phyloP scores from a whole-genome alignment of 2,113 vertebrate species.

The Melospiza georgiana region DNA sequence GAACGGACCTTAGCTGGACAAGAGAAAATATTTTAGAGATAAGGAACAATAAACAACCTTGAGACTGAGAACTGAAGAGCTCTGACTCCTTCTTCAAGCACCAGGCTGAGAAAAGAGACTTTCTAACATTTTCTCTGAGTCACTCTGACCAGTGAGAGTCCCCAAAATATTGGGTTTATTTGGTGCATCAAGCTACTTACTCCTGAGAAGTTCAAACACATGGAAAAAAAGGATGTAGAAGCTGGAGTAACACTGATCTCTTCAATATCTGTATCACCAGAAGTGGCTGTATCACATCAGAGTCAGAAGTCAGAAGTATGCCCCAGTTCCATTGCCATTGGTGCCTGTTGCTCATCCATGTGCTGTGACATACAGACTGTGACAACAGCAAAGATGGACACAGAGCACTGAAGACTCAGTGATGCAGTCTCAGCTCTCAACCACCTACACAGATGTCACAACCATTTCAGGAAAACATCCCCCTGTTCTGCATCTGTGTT shows the following conservation, averaged over 20 bases:
- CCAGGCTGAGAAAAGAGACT: no score
- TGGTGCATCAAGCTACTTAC: rapidly evolving
- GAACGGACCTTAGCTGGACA: no score
- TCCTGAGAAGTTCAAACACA: background rate
- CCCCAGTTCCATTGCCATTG: background rate
- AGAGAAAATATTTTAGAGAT: no score
- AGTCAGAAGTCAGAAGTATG: background rate
- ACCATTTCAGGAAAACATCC: background rate
- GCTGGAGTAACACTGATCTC: background rate
- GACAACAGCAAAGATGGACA: background rate
- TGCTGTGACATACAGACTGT: background rate
- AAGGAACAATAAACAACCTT: no score
- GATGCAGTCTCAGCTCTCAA: background rate
- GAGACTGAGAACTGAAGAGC: no score
- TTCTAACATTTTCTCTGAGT: no score
- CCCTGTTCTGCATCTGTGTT: background rate
- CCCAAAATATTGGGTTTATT: background rate
- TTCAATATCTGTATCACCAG: background rate
- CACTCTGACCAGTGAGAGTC: no score
- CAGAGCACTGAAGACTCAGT: background rate
- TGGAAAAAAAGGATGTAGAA: background rate
- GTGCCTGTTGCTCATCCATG: rapidly evolving
- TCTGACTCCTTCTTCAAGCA: no score
- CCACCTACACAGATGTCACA: background rate
- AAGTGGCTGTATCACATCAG: background rate